phyloP scores from a whole-genome alignment of 2,797 vertebrate species.

The Gephyroberyx darwinii region DNA sequence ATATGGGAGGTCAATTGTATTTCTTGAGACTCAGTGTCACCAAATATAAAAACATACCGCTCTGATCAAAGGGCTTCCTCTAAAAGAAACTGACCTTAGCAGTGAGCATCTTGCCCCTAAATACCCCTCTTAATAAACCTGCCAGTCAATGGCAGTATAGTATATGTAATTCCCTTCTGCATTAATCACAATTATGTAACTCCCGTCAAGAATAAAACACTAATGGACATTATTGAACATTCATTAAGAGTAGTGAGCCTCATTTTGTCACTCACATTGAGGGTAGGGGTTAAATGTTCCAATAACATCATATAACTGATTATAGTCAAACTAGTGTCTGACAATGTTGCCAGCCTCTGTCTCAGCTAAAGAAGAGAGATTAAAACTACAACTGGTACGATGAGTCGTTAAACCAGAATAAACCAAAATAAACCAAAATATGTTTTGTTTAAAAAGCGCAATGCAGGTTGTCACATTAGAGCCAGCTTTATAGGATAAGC shows the following conservation, averaged over 20 bases:
- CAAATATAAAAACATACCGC: slow-evolving; percentile 24
- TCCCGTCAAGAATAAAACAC: slow-evolving; percentile 20
- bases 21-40: slow-evolving; percentile 11
- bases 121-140: not conserved
- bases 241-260: slow-evolving; percentile 3
- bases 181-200: slow-evolving; percentile 39
- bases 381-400: no score
- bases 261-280: slow-evolving; percentile 4
- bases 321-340: not conserved
- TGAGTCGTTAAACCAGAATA: no score
- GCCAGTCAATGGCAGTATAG: not conserved
- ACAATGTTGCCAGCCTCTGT: not conserved
- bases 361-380: no score
- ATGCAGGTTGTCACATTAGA: no score
- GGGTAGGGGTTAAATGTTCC: slow-evolving; percentile 22
- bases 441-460: no score
- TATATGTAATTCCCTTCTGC: slow-evolving; percentile 1
- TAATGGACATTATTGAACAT: slow-evolving; percentile 14
- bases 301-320: slow-evolving; percentile 27
- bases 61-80: slow-evolving; percentile 22
- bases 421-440: no score
- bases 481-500: not conserved
- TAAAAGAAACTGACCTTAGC: not conserved
- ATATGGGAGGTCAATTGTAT: slow-evolving; percentile 16
- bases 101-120: not conserved